phyloP scores from a whole-genome alignment of 1,140 invertebrate genomes.

The Drosophila miranda region DNA sequence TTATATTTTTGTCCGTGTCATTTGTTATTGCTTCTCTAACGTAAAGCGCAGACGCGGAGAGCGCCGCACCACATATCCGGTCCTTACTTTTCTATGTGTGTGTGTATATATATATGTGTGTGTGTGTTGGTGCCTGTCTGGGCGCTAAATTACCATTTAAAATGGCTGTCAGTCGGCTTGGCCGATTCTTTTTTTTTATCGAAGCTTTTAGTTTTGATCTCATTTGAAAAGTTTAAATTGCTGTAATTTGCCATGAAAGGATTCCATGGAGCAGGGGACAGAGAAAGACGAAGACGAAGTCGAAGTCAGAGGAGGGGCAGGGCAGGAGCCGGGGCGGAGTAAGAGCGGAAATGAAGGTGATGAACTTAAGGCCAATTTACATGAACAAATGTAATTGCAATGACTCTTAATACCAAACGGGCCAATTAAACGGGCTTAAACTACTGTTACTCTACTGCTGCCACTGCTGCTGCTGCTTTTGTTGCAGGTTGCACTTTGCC shows the following conservation, averaged over 20 bases:
- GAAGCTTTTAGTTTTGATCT: slow-evolving; percentile 77
- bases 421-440: slow-evolving; percentile 68
- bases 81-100: neutral
- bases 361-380: slow-evolving; percentile 76
- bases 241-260: slow-evolving; percentile 59
- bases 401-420: slow-evolving; percentile 64
- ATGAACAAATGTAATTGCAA: slow-evolving; percentile 79
- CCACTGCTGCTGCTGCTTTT: neutral
- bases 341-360: slow-evolving; percentile 27
- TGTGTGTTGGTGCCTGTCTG: slow-evolving; percentile 29
- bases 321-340: neutral
- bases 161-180: slow-evolving; percentile 79
- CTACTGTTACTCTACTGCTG: slow-evolving; percentile 7
- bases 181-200: slow-evolving; percentile 75
- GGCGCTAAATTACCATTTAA: slow-evolving; percentile 78
- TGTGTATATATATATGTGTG: slow-evolving; percentile 3
- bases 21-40: slow-evolving; percentile 36
- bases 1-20: slow-evolving; percentile 37
- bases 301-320: neutral
- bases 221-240: slow-evolving; percentile 79
- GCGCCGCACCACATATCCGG: slow-evolving; percentile 17
- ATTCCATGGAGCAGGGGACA: slow-evolving; percentile 9
- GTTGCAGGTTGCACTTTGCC: slow-evolving; percentile 11
- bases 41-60: slow-evolving; percentile 71
- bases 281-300: too few species aligned